These are phyloP conservation scores for Phlogophora meticulosa DNA, from an alignment of 2,888 invertebrate species.

Conservation along the genomic window DNA sequence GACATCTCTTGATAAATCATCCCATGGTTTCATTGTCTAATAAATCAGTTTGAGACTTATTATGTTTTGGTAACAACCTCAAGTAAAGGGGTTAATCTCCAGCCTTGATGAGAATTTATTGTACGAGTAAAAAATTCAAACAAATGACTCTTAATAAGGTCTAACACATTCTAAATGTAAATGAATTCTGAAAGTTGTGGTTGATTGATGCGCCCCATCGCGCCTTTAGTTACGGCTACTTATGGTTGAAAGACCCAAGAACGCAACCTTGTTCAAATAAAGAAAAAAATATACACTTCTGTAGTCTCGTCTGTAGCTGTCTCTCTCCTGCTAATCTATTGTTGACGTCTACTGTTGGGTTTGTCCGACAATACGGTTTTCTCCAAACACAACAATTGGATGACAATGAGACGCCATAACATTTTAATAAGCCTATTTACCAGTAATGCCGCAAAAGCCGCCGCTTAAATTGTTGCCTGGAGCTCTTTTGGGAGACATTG, in stretches of 20 bases:
- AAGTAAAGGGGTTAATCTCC: conserved; percentile 15
- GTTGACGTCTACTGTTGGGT: conserved; percentile 63
- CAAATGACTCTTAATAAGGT: conserved; percentile 37
- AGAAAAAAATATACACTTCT: conserved; percentile 38
- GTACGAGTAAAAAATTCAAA: conserved; percentile 43
- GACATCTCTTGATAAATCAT: conserved; percentile 31
- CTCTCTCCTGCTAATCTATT: conserved; percentile 50
- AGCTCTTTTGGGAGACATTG: conserved; percentile 57
- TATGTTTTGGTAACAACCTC: conserved; percentile 29
- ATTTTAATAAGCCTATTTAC: conserved; percentile 65
- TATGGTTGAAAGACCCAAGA: conserved; percentile 47
- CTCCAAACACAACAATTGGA: conserved; percentile 65
- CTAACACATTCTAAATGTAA: conserved; percentile 58
- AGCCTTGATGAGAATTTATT: conserved; percentile 40
- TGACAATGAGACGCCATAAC: conserved; percentile 69
- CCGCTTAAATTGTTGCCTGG: conserved; percentile 53
- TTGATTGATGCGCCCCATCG: conserved; percentile 61
- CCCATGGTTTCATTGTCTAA: conserved; percentile 14
- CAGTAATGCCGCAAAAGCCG: conserved; percentile 68
- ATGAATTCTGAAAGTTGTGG: conserved; percentile 47
- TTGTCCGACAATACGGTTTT: conserved; percentile 40
- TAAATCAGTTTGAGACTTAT: conserved; percentile 33
- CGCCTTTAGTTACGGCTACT: conserved; percentile 59
- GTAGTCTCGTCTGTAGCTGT: conserved; percentile 13
- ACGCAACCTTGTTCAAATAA: conserved; percentile 48